These are phyloP conservation scores for Cremastinae sp. DNA, from an alignment of 2,888 invertebrate genomes.

Conservation along the genomic window DNA sequence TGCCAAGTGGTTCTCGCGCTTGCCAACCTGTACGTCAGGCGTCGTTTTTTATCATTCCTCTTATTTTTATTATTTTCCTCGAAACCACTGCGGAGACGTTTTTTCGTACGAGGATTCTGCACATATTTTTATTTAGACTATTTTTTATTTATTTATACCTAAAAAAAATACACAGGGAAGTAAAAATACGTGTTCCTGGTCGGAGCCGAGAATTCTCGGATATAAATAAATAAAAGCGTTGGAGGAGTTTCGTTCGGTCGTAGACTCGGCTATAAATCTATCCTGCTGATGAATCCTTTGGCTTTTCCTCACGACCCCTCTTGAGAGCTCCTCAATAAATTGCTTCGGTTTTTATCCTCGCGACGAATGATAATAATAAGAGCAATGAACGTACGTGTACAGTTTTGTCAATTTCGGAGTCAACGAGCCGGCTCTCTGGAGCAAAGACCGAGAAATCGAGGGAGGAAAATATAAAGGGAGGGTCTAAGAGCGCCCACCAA, in stretches of 20 bases:
- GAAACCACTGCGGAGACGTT: background rate
- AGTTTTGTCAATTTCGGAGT: constrained; percentile 20
- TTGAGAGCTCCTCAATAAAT: constrained; percentile 26
- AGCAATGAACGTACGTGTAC: constrained; percentile 1
- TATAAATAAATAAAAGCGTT: constrained; percentile 33
- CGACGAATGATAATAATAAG: constrained; percentile 11
- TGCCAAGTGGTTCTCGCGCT: constrained; percentile 59
- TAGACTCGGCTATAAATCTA: constrained; percentile 1
- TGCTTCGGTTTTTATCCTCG: constrained; percentile 6
- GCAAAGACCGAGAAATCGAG: background rate
- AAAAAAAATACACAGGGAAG: constrained; percentile 3
- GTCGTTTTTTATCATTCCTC: constrained; percentile 14
- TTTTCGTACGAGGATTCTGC: constrained; percentile 1
- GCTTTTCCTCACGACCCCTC: constrained; percentile 42
- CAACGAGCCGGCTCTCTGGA: constrained; percentile 10
- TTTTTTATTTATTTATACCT: background rate
- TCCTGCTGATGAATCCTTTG: constrained; percentile 38
- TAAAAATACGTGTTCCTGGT: background rate
- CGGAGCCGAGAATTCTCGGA: constrained; percentile 23
- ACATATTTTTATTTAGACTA: background rate
- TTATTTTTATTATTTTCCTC: background rate
- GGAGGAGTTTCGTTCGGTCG: background rate
- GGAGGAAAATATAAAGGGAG: background rate
- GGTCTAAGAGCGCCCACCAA: too few relatives aligned
- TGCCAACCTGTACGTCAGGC: constrained; percentile 41